phyloP scores from a whole-genome alignment of 2,888 invertebrate species.

The Yponomeuta plumbellus region DNA sequence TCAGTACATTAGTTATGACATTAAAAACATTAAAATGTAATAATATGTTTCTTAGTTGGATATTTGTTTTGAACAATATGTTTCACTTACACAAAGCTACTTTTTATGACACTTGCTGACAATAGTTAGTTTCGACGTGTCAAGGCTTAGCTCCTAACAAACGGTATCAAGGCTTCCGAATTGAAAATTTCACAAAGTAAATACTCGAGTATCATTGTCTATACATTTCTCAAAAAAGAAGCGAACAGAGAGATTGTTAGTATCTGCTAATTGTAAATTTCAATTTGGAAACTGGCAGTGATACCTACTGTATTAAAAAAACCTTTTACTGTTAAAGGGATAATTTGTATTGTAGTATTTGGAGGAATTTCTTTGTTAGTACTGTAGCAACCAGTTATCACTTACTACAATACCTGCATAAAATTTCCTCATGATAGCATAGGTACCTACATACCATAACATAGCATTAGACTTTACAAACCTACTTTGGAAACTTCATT shows the following conservation, averaged over 20 bases:
- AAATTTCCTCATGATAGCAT: too few species aligned
- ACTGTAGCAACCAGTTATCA: background rate
- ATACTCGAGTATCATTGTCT: too few species aligned
- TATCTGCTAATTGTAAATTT: too few species aligned
- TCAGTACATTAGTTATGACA: background rate
- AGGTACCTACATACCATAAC: too few species aligned
- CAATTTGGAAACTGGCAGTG: too few species aligned
- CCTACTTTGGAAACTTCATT: too few species aligned
- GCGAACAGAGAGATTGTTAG: too few species aligned
- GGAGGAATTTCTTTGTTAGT: background rate
- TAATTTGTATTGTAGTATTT: background rate
- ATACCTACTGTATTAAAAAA: background rate
- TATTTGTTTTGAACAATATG: background rate
- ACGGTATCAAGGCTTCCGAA: background rate
- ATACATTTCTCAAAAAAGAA: too few species aligned
- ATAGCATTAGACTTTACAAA: too few species aligned
- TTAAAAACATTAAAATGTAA: background rate
- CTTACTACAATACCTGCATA: too few species aligned
- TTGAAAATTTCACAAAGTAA: too few species aligned
- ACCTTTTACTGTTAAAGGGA: background rate
- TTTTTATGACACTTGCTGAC: background rate
- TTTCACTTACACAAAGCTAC: background rate
- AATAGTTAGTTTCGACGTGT: background rate
- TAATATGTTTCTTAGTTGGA: background rate
- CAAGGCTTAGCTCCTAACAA: background rate